phyloP scores from a whole-genome alignment of 2,888 invertebrate species.

The Troides oblongomaculatus region DNA sequence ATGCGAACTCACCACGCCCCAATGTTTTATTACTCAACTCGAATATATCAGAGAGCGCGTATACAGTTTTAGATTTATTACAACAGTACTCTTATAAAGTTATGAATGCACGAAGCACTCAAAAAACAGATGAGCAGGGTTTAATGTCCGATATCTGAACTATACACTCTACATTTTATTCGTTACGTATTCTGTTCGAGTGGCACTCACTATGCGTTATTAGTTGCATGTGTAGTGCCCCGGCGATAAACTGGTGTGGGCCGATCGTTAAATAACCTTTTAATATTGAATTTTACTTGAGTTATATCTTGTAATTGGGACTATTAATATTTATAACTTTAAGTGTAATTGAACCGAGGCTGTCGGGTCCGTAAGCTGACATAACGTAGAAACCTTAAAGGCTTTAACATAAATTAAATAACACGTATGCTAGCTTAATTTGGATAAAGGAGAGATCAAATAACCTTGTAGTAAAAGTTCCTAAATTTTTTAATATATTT shows the following conservation, averaged over 20 bases:
- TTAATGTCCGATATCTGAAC: conserved; percentile 57
- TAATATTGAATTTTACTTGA: conserved; percentile 39
- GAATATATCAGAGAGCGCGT: conserved; percentile 49
- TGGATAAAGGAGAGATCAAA: no score
- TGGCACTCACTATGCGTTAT: conserved; percentile 53
- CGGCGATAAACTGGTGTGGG: conserved; percentile 58
- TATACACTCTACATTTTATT: conserved; percentile 46
- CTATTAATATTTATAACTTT: conserved; percentile 29
- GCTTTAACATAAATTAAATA: background rate
- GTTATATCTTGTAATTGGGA: conserved; percentile 30
- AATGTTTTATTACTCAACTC: conserved; percentile 56
- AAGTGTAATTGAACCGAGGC: conserved; percentile 18
- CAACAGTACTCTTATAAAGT: conserved; percentile 44
- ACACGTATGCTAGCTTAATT: no score
- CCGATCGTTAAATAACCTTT: conserved; percentile 46
- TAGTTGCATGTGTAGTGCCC: conserved; percentile 59
- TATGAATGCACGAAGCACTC: conserved; percentile 59
- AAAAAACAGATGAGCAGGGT: conserved; percentile 50
- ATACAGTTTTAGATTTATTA: conserved; percentile 39
- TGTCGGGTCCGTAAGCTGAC: background rate
- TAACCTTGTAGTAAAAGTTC: no score
- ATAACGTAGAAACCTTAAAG: background rate
- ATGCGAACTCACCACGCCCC: conserved; percentile 50
- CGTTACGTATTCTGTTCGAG: conserved; percentile 49
- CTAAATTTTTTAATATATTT: no score